A percentile compares a stretch with the other conserved stretches of the same genome.
These are phyloP conservation scores for Spheniscus mendiculus DNA, from an alignment of 2,113 vertebrate species.

Conservation along the genomic window DNA sequence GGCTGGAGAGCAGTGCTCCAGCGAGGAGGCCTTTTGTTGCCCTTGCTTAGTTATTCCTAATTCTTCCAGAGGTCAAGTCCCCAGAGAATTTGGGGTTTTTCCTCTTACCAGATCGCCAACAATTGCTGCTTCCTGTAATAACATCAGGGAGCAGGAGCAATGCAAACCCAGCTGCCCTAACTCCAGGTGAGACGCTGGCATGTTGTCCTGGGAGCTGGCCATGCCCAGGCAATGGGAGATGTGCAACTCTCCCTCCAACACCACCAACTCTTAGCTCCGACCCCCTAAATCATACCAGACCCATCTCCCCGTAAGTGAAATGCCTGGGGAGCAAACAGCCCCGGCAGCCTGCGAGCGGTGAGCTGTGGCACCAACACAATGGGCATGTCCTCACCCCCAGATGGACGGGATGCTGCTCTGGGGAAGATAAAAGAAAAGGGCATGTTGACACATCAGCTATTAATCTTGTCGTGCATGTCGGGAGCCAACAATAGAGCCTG, in stretches of 20 bases:
- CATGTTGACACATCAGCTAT: neutral
- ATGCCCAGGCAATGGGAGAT: neutral
- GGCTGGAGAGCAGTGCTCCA: neutral
- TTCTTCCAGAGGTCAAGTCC: neutral
- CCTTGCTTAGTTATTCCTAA: neutral
- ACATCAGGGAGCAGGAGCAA: neutral
- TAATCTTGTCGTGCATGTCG: neutral
- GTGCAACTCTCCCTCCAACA: neutral
- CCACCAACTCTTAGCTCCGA: neutral
- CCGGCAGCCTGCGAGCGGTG: neutral
- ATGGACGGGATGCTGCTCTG: neutral
- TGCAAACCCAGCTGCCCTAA: neutral
- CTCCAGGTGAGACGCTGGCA: neutral
- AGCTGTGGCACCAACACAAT: neutral
- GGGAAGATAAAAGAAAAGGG: neutral
- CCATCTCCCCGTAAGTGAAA: fast-evolving
- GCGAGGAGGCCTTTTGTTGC: neutral
- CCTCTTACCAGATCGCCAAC: neutral
- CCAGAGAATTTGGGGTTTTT: fast-evolving
- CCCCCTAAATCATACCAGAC: too few relatives aligned
- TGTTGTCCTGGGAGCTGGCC: neutral
- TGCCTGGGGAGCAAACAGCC: neutral
- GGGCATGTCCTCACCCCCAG: neutral
- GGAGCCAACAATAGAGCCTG: neutral
- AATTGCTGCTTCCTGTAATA: neutral